Evolutionary conservation across 2,797 vertebrate genomes (phyloP).

Genomic region (Aplochiton taeniatus): DNA sequence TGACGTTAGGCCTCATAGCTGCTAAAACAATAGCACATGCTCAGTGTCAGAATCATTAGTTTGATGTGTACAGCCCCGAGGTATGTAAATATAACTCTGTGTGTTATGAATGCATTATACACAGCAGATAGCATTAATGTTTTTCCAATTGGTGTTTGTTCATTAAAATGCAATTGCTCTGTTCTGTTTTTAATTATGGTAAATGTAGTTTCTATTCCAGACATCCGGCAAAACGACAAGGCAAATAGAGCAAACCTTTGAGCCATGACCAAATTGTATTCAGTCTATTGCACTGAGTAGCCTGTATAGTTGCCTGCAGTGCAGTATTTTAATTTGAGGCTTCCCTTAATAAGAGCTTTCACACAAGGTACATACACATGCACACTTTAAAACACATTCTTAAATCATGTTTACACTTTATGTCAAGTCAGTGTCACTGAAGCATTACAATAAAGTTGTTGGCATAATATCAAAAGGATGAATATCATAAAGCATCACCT

Average conservation of each 20-base stretch:
- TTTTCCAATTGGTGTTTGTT: constrained; percentile 59
- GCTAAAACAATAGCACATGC: too few species aligned
- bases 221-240: constrained; percentile 48
- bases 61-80: constrained; percentile 35
- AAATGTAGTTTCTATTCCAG: constrained; percentile 33
- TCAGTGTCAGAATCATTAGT: constrained; percentile 26
- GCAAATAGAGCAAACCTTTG: constrained; percentile 52
- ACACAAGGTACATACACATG: constrained; percentile 29
- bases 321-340: constrained; percentile 12
- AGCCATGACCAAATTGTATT: constrained; percentile 53
- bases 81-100: constrained; percentile 2
- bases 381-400: constrained; percentile 9
- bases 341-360: constrained; percentile 35
- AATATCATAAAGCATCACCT: background rate
- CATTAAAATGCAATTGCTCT: constrained; percentile 49
- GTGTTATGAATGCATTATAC: constrained; percentile 33
- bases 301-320: constrained; percentile 54
- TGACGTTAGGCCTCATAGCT: too few species aligned
- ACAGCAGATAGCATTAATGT: constrained; percentile 46
- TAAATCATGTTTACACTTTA: constrained; percentile 36
- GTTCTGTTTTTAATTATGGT: constrained; percentile 57
- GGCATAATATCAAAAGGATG: background rate
- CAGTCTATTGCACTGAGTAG: constrained; percentile 42
- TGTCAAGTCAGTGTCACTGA: constrained; percentile 55
- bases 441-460: constrained; percentile 29